phyloP scores from a whole-genome alignment of 23 tunicate genomes.

The Botrylloides violaceus region DNA sequence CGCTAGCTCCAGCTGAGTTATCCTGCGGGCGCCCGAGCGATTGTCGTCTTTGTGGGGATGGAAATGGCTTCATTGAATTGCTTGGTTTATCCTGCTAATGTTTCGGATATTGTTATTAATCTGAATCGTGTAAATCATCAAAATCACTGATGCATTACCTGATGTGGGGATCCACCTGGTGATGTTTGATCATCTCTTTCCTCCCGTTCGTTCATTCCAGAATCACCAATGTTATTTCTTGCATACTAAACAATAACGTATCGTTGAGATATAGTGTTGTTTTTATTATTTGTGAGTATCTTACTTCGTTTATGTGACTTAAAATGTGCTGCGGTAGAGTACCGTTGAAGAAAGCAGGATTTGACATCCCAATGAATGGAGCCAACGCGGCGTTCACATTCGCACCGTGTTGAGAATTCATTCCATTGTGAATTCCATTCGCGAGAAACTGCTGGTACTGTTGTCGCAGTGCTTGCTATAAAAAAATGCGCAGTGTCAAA shows the following conservation, averaged over 20 bases:
- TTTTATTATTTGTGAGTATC: too few relatives aligned
- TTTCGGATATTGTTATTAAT: neutral
- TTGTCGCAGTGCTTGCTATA: constrained; percentile 12
- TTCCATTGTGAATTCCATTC: constrained; percentile 22
- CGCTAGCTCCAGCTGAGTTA: too few relatives aligned
- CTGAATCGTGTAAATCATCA: neutral
- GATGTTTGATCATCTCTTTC: neutral
- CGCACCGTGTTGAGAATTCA: neutral
- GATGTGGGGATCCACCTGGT: neutral
- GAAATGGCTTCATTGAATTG: neutral
- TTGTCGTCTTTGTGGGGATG: neutral
- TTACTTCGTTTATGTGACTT: constrained; percentile 10
- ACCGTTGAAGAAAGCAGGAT: constrained; percentile 16
- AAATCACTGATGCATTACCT: neutral
- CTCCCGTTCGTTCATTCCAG: neutral
- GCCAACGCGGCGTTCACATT: constrained; percentile 12
- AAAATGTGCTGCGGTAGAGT: constrained; percentile 5
- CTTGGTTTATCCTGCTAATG: neutral
- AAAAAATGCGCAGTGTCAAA: too few relatives aligned
- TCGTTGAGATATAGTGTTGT: neutral
- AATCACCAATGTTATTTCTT: neutral
- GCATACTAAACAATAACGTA: neutral
- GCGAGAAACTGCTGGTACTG: constrained; percentile 15
- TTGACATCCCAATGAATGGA: constrained; percentile 17
- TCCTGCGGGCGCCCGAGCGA: neutral